Conservation (phyloP, 2,888 invertebrate species). For the Eurytoma californica region DNA sequence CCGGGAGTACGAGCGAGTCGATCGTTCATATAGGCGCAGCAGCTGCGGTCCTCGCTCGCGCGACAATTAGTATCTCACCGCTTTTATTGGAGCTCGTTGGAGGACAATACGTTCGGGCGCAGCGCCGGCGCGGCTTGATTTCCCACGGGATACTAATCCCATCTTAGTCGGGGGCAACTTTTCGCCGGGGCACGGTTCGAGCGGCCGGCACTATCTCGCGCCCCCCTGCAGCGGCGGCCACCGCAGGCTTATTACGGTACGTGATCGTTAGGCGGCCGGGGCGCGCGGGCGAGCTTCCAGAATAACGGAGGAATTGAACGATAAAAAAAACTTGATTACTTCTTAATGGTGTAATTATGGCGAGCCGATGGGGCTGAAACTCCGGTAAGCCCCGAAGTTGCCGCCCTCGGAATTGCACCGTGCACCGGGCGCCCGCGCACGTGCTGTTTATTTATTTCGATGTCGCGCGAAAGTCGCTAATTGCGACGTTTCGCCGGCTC, state of each 20-base stretch:
- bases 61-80: slow-evolving; percentile 70
- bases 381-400: background rate
- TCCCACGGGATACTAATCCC: slow-evolving; percentile 72
- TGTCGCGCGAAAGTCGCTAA: background rate
- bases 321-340: slow-evolving; percentile 42
- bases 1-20: slow-evolving; percentile 20
- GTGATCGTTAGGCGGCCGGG: slow-evolving; percentile 42
- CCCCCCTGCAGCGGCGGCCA: slow-evolving; percentile 47
- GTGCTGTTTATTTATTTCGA: background rate
- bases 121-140: slow-evolving; percentile 67
- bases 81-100: slow-evolving; percentile 67
- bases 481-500: background rate
- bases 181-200: slow-evolving; percentile 61
- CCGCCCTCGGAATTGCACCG: background rate
- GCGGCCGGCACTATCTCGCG: slow-evolving; percentile 56
- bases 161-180: slow-evolving; percentile 67
- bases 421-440: background rate
- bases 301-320: slow-evolving; percentile 47
- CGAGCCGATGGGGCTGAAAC: slow-evolving; percentile 4
- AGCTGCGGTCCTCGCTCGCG: slow-evolving; percentile 12
- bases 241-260: slow-evolving; percentile 49
- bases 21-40: slow-evolving; percentile 1
- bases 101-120: slow-evolving; percentile 66
- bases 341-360: slow-evolving; percentile 48
- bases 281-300: slow-evolving; percentile 28